Conservation (phyloP, 2,113 vertebrate species). For the Cromileptes altivelis region DNA sequence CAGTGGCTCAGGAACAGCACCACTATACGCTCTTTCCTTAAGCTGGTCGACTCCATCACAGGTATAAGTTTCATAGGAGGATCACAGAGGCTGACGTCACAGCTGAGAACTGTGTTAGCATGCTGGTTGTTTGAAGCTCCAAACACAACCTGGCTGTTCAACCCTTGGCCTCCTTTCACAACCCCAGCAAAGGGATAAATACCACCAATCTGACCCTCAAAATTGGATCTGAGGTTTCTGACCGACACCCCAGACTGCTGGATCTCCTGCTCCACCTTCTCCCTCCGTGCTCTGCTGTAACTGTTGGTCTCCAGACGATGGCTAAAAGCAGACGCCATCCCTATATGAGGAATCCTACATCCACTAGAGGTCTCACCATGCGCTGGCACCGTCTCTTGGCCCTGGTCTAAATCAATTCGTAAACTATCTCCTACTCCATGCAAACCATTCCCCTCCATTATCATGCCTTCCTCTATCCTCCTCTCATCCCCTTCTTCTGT, state of each 20-base stretch:
- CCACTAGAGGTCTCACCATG: conserved; percentile 32
- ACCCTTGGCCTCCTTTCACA: conserved; percentile 46
- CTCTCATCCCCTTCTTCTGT: conserved; percentile 32
- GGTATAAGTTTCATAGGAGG: conserved; percentile 53
- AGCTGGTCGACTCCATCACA: conserved; percentile 83
- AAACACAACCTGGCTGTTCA: neutral
- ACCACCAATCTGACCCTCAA: conserved; percentile 84
- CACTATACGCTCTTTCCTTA: conserved; percentile 93
- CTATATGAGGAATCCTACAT: conserved; percentile 76
- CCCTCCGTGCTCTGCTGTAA: conserved; percentile 65
- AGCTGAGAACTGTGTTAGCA: conserved; percentile 75
- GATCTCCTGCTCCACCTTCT: conserved; percentile 89
- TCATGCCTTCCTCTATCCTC: conserved; percentile 38
- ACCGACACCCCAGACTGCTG: conserved; percentile 92
- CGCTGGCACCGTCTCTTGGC: neutral
- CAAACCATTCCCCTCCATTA: conserved; percentile 48
- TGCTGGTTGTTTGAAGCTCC: conserved; percentile 40
- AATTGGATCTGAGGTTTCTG: conserved; percentile 86
- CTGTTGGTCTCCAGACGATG: conserved; percentile 65
- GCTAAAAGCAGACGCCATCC: conserved; percentile 81
- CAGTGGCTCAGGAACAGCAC: conserved; percentile 94
- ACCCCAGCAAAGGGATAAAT: conserved; percentile 82
- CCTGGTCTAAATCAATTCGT: conserved; percentile 5
- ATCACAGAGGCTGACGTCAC: conserved; percentile 54
- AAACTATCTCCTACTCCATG: conserved; percentile 33